Evolutionary conservation across 1,140 invertebrate species (phyloP), one percentile per base, ranked within the genome.

Genomic region (Habropoda laboriosa): DNA sequence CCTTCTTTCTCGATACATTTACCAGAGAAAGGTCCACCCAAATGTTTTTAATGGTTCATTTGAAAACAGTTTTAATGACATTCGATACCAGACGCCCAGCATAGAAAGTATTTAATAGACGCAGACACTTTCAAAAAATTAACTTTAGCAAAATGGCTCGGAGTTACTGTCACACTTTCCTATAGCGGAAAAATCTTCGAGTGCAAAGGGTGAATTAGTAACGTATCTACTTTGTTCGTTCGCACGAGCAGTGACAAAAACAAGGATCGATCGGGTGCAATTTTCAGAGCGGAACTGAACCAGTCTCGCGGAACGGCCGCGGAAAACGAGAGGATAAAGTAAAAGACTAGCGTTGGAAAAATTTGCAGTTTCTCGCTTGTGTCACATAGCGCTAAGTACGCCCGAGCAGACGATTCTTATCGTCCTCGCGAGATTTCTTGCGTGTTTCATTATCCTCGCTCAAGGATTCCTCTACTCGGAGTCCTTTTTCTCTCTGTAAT

Each of bases 271-370:
- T 57, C 6, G 16, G 61, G 16, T 60, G n/a, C 27, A 45, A 66
- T 77, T 81, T 83, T 82, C 51, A 83, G 72, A 82, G 80, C 80
- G 73, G 63, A 77, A 83, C 80, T 24, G 42, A 55, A 24, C 72
- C 47, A 58, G 6, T 76, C 42, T 8, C 5, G 18, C 12, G 64
- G 30, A 81, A 82, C 64, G 63, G 13, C 35, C 42, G 57, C 18
- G 42, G 42, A 61, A 27, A 63, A 21, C 40, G 32, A 38, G 57
- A 38, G 32, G 16, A 60, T 10, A 7, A 3, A 12, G 12, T n/a
- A n/a, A n/a, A 13, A 21, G 8, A 49, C 71, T n/a, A n/a, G n/a
- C n/a, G n/a, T 63, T 61, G 40, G n/a, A 38, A 27, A 35, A 73
- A 45, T 40, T 8, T 38, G 0, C 2, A 24, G 42, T 38, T 49